phyloP scores from a whole-genome alignment of 2,888 invertebrate species.

The Pyralis farinalis region DNA sequence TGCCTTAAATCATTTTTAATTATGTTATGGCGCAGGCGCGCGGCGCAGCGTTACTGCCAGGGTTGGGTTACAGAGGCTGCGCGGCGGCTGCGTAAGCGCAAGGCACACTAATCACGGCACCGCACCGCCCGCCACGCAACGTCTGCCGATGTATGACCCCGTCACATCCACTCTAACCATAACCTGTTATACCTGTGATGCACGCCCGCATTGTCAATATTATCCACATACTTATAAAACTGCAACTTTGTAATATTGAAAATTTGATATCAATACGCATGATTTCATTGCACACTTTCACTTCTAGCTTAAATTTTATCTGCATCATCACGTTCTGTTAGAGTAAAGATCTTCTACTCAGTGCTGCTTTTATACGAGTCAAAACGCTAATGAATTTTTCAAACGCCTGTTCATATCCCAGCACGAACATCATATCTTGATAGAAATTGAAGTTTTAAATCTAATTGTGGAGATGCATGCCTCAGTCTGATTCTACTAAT shows the following conservation, averaged over 20 bases:
- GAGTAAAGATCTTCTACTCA: too few species aligned
- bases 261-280: too few species aligned
- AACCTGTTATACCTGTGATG: slow-evolving; percentile 21
- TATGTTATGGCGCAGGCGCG: slow-evolving; percentile 75
- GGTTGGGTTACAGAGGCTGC: slow-evolving; percentile 51
- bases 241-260: not conserved
- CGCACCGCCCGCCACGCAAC: slow-evolving; percentile 10
- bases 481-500: too few species aligned
- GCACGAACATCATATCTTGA: too few species aligned
- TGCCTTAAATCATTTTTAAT: slow-evolving; percentile 81
- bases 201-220: slow-evolving; percentile 3
- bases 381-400: too few species aligned
- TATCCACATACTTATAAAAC: too few species aligned
- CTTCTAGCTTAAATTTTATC: too few species aligned
- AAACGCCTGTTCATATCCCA: too few species aligned
- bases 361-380: too few species aligned
- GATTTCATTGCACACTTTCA: not conserved
- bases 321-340: too few species aligned
- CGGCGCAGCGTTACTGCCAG: slow-evolving; percentile 35
- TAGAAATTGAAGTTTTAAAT: too few species aligned
- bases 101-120: slow-evolving; percentile 24
- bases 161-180: slow-evolving; percentile 27
- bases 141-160: slow-evolving; percentile 36
- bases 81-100: slow-evolving; percentile 30
- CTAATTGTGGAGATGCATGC: too few species aligned